Evolutionary conservation across 2,113 vertebrate species (phyloP), one percentile per base, ranked within the genome.

Genomic region (Uria aalge): DNA sequence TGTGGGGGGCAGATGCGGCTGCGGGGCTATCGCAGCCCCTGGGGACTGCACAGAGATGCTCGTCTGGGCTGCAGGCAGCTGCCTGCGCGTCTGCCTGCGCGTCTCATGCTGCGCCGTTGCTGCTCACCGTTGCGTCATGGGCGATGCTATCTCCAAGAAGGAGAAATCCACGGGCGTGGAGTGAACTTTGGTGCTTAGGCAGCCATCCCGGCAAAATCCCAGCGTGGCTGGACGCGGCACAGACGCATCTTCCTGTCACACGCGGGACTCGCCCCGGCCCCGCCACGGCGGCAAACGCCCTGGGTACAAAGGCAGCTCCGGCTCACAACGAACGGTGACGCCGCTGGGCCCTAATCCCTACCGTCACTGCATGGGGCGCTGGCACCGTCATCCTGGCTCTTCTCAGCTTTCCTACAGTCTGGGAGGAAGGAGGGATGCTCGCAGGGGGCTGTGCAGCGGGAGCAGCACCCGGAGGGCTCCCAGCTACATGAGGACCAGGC

Each of bases 191-290:
- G 30, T 24, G 57, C 72, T 59, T 9, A 7, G 19, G 32, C 9
- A 72, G 32, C 17, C 29, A 29, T 9, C 12, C n/a, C 32, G 32
- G 69, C 11, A 23, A 26, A 19, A 60, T 27, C 78, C 69, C 77
- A 29, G 53, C 0, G 0, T 0, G 2, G 23, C 24, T 21, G 40
- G 32, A 74, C 1, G 0, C 2, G 2, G 19, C n/a, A 10, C 24
- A 50, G n/a, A 29, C 5, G 12, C 30, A 23, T 22, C 75, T 60
- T 38, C 23, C 43, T 72, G 5, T 23, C 36, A 11, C 15, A 11
- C 0, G 0, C 0, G 0, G 67, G 73, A 63, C n/a, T 34, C 14
- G 1, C 45, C 43, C 73, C 3, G 1, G 26, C 53, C 19, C 15
- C 10, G 4, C 63, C 41, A 36, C 4, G 4, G 67, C 81, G 60